These are phyloP conservation scores for Melieria omissa DNA, from an alignment of 2,888 invertebrate species.

Conservation along the genomic window DNA sequence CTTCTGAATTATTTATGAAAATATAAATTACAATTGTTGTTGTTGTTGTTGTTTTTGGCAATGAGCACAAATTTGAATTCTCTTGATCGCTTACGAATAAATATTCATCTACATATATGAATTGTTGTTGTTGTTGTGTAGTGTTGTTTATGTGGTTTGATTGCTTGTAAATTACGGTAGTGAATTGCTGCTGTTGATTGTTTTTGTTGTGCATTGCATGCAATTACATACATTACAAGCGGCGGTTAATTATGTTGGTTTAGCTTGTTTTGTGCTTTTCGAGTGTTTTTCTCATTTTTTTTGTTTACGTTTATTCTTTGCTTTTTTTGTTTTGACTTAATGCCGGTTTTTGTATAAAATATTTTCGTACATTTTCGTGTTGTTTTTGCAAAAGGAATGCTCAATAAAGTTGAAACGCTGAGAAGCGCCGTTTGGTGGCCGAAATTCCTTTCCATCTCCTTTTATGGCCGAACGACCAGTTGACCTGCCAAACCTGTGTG, in stretches of 20 bases:
- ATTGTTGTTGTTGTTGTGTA: neutral
- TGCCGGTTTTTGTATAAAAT: neutral
- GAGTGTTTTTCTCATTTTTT: neutral
- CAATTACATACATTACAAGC: neutral
- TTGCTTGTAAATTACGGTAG: neutral
- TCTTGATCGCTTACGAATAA: too few species aligned
- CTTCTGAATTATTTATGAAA: neutral
- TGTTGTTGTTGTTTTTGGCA: too few species aligned
- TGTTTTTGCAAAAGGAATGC: too few species aligned
- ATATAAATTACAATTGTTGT: neutral
- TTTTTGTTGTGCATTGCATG: neutral
- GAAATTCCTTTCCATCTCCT: constrained; percentile 2
- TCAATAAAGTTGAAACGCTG: neutral
- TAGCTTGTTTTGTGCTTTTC: neutral
- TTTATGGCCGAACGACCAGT: neutral
- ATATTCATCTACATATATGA: neutral
- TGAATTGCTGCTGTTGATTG: too few species aligned
- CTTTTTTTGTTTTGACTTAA: neutral
- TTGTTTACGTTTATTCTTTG: neutral
- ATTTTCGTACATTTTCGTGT: too few species aligned
- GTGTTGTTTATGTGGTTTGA: neutral
- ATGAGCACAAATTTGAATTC: too few species aligned
- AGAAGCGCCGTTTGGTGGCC: neutral
- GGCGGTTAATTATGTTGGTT: neutral
- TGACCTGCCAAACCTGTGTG: neutral